Evolutionary conservation across 2,888 invertebrate species (phyloP), one percentile per base, ranked within the genome.

Genomic region (Hylaea fasciaria): DNA sequence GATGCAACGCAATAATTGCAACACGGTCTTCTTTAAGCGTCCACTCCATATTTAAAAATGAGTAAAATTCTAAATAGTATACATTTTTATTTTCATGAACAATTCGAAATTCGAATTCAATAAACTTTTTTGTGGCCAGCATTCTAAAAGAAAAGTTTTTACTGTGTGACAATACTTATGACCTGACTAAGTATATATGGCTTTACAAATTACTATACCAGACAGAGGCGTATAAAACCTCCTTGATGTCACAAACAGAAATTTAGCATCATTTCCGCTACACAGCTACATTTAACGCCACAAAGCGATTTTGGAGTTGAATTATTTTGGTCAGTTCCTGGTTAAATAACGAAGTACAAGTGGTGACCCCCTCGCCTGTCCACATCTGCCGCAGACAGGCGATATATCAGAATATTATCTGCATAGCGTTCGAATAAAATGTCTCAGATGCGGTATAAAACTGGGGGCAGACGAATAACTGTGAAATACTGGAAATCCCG

Each of bases 401-500:
- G 22, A 63, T 65, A 58, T 63, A 66, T 62, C 50, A 47, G 40
- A 50, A 57, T 48, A 60, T 64, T 62, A 65, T 67, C 55, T 62
- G 60, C 64, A 66, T 63, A 49, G 13, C 14, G 39, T 50, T 54
- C 43, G 52, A 52, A 57, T 56, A 56, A 56, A 62, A 48, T 53
- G 56, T 56, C 44, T 49, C 52, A 40, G 48, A 53, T 35, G 55
- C 48, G 39, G 52, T 56, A 48, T 56, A 52, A 66, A 64, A 63
- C 61, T 71, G 57, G 60, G 57, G 48, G 37, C 45, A 57, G 60
- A 57, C 56, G 67, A 68, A 65, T 67, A 64, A 56, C 58, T 62
- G 57, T 59, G 60, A 69, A 64, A 63, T 62, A 56, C 66, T 59
- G 47, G 53, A 51, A 47, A 58, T 56, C 56, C 58, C 47, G 39